Evolutionary conservation across 2,888 invertebrate genomes (phyloP).

Genomic region (Andrena flavipes): DNA sequence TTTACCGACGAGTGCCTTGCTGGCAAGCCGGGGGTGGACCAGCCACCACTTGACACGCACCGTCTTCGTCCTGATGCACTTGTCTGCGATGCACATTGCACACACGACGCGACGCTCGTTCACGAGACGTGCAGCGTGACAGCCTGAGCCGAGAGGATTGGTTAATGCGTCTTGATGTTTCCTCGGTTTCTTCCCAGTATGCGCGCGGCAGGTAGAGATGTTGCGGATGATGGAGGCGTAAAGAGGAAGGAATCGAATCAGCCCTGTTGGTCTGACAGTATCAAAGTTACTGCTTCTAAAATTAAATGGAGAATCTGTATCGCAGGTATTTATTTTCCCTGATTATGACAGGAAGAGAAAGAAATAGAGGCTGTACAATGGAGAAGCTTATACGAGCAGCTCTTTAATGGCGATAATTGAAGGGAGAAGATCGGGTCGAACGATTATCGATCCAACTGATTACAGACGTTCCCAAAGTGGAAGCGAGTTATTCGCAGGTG

Average conservation of each 20-base stretch:
- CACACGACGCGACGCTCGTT: background rate
- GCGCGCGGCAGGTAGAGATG: background rate
- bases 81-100: conserved; percentile 15
- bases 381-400: background rate
- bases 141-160: background rate
- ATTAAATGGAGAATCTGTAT: too few relatives aligned
- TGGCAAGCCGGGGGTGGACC: conserved; percentile 48
- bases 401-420: background rate
- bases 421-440: background rate
- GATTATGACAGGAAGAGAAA: too few relatives aligned
- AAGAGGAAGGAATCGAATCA: too few relatives aligned
- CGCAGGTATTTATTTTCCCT: too few relatives aligned
- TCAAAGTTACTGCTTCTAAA: too few relatives aligned
- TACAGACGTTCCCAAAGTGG: conserved; percentile 32
- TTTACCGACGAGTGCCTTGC: conserved; percentile 78
- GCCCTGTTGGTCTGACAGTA: too few relatives aligned
- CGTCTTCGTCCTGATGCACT: conserved; percentile 58
- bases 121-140: background rate
- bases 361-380: background rate
- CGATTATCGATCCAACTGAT: conserved; percentile 41
- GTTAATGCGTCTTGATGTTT: background rate
- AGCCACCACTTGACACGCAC: conserved; percentile 59
- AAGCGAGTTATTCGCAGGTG: conserved; percentile 42
- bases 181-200: background rate
- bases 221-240: background rate